phyloP scores from a whole-genome alignment of 2,113 vertebrate species.

The Columba livia region DNA sequence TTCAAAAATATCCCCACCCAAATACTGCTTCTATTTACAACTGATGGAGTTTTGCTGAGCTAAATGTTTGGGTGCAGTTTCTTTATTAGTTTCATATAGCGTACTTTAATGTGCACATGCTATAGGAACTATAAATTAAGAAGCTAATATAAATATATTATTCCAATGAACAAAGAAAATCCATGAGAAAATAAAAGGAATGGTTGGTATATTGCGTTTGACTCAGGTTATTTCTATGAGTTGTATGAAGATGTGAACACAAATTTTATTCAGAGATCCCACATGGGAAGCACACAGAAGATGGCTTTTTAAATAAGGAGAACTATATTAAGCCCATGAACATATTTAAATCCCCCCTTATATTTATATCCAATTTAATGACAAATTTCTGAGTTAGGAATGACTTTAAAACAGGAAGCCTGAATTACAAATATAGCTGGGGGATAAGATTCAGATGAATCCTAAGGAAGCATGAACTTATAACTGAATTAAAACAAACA shows the following conservation, averaged over 20 bases:
- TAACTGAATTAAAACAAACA: slow-evolving; percentile 46
- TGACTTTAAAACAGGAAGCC: slow-evolving; percentile 15
- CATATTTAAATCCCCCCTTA: background rate
- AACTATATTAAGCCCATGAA: background rate
- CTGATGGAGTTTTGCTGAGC: background rate
- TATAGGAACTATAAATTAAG: background rate
- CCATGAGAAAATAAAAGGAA: background rate
- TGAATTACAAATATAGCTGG: background rate
- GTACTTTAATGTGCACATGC: background rate
- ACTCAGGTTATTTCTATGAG: background rate
- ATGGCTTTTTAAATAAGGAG: background rate
- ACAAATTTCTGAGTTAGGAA: background rate
- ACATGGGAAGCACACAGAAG: background rate
- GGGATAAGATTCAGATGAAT: slow-evolving; percentile 1
- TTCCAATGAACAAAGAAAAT: background rate
- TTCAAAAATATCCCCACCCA: background rate
- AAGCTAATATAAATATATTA: background rate
- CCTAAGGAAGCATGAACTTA: slow-evolving; percentile 10
- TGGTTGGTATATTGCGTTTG: background rate
- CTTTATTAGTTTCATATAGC: background rate
- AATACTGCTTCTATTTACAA: background rate
- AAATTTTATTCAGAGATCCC: background rate
- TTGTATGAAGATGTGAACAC: background rate
- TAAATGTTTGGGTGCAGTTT: background rate
- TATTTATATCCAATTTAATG: background rate